Conservation (phyloP, 2,888 invertebrate genomes). For the Clanis bilineata region DNA sequence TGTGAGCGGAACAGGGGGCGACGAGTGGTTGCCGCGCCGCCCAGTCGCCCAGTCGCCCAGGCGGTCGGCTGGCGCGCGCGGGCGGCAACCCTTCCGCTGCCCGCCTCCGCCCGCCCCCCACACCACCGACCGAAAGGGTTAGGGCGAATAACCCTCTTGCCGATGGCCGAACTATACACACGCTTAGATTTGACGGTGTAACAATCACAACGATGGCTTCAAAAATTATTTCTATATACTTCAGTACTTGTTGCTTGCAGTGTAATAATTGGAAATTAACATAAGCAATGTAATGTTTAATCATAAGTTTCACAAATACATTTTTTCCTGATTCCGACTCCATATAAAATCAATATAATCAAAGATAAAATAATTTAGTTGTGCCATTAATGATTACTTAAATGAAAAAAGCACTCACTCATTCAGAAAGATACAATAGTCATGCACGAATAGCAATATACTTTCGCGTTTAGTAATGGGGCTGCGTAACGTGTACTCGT, state of each 20-base stretch:
- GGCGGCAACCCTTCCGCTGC: conserved; percentile 79
- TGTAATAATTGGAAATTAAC: neutral
- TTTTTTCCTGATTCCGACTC: too few species aligned
- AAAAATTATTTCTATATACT: neutral
- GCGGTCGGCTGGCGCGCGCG: conserved; percentile 38
- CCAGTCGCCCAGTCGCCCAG: conserved; percentile 41
- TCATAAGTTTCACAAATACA: too few species aligned
- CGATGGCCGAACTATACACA: conserved; percentile 23
- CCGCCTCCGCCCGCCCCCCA: conserved; percentile 62
- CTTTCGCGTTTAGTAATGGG: neutral
- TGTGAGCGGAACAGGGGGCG: conserved; percentile 60
- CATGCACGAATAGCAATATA: too few species aligned
- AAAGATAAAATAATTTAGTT: too few species aligned
- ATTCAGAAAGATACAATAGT: too few species aligned
- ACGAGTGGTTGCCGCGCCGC: conserved; percentile 42
- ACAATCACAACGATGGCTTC: neutral
- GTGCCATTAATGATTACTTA: too few species aligned
- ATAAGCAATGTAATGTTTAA: too few species aligned
- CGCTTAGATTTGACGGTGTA: neutral
- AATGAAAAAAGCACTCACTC: too few species aligned
- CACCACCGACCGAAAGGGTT: conserved; percentile 72
- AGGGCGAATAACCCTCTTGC: conserved; percentile 68
- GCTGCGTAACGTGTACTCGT: neutral
- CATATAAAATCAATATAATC: too few species aligned
- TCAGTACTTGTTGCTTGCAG: neutral